Conservation (phyloP, 2,888 invertebrate species). For the Microctonus hyperodae region DNA sequence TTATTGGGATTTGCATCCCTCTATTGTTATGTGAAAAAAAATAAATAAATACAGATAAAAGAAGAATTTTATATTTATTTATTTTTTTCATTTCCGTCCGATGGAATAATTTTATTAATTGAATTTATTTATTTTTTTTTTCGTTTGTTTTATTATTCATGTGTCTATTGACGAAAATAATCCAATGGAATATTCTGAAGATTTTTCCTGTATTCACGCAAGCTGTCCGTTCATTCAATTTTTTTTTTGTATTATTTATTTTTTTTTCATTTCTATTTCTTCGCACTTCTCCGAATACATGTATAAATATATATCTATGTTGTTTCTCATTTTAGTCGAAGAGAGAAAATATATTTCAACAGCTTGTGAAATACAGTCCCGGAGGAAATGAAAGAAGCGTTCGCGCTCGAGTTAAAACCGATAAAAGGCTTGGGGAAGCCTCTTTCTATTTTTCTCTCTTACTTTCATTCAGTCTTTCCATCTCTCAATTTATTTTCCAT, state of each 20-base stretch:
- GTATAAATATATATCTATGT: not conserved
- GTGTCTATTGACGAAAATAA: not conserved
- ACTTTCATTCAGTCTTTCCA: not conserved
- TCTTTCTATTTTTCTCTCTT: not conserved
- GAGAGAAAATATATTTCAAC: conserved; percentile 26
- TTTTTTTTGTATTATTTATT: not conserved
- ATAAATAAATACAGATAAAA: not conserved
- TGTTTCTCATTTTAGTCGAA: conserved; percentile 9
- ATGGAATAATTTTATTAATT: not conserved
- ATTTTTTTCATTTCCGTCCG: not conserved
- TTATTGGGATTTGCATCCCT: conserved; percentile 43
- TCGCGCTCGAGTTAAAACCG: conserved; percentile 27
- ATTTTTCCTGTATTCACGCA: too few relatives aligned
- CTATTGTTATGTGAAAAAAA: not conserved
- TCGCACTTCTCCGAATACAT: not conserved
- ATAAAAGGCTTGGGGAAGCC: conserved; percentile 19
- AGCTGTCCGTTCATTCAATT: not conserved
- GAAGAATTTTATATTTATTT: not conserved
- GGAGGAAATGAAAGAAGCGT: conserved; percentile 28
- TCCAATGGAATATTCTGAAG: not conserved
- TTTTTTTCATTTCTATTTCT: not conserved
- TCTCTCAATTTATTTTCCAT: not conserved
- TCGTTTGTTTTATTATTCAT: not conserved
- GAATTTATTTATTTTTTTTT: not conserved
- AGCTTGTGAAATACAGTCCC: conserved; percentile 17